Conservation (phyloP, 2,888 invertebrate species). For the Idaea dimidiata region DNA sequence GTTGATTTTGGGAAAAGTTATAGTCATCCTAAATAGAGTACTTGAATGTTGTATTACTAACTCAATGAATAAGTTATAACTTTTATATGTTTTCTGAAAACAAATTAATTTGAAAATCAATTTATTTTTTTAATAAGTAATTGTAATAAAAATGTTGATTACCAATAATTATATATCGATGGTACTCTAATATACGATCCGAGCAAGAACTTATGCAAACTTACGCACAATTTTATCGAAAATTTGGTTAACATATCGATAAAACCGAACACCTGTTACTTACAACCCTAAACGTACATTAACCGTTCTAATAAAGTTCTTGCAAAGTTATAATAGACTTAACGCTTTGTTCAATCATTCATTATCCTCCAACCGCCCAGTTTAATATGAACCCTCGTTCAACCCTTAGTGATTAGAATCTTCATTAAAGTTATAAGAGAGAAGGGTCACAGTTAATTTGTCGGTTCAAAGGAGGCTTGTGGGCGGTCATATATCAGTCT, state of each 20-base stretch:
- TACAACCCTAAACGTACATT: constrained; percentile 51
- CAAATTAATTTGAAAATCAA: too few species aligned
- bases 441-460: constrained; percentile 41
- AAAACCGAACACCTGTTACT: constrained; percentile 32
- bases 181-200: too few species aligned
- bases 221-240: too few species aligned
- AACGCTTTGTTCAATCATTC: constrained; percentile 78
- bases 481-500: constrained; percentile 66
- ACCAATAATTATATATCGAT: too few species aligned
- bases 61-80: too few species aligned
- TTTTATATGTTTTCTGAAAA: too few species aligned
- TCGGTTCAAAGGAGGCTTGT: constrained; percentile 32
- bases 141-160: too few species aligned
- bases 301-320: constrained; percentile 77
- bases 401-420: constrained; percentile 47
- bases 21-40: too few species aligned
- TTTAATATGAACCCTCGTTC: constrained; percentile 51
- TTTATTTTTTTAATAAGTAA: too few species aligned
- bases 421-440: constrained; percentile 37
- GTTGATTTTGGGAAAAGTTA: too few species aligned
- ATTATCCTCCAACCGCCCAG: constrained; percentile 60
- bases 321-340: constrained; percentile 74
- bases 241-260: constrained; percentile 13
- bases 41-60: too few species aligned
- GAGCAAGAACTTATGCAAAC: too few species aligned